Conservation (phyloP, 1,140 invertebrate genomes). For the Trachymyrmex cornetzi region DNA sequence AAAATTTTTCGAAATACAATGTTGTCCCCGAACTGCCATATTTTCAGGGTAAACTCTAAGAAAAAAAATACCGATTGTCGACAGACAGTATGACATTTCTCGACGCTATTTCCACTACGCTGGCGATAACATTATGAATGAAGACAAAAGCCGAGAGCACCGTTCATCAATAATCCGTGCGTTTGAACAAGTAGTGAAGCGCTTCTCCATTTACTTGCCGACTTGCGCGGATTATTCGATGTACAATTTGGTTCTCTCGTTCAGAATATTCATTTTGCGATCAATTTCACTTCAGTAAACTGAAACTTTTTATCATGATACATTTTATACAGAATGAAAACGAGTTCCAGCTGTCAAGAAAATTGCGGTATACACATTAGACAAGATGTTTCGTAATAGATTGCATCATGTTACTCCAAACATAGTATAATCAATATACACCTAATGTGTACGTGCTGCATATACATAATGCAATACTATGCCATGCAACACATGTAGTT, state of each 20-base stretch:
- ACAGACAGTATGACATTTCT: not conserved
- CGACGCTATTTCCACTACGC: conserved; percentile 27
- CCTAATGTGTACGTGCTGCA: not conserved
- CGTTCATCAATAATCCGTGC: conserved; percentile 28
- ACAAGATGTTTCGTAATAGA: conserved; percentile 13
- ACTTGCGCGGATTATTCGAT: not conserved
- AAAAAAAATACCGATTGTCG: not conserved
- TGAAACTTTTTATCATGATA: not conserved
- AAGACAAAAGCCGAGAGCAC: conserved; percentile 37
- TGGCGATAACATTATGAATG: conserved; percentile 24
- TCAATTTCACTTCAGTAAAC: not conserved
- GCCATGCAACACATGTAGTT: not conserved
- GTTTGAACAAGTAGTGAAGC: not conserved
- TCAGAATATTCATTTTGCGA: not conserved
- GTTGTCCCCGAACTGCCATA: too few relatives aligned
- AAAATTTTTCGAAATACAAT: too few relatives aligned
- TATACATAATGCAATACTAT: not conserved
- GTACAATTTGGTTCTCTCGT: not conserved
- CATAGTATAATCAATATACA: conserved; percentile 8
- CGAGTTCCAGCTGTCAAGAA: not conserved
- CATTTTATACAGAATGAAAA: not conserved
- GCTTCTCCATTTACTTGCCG: not conserved
- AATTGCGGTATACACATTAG: not conserved
- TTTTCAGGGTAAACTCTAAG: too few relatives aligned
- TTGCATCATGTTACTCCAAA: conserved; percentile 22